These are phyloP conservation scores for Tapirus indicus DNA, from an alignment of 2,797 vertebrate species.

Conservation along the genomic window DNA sequence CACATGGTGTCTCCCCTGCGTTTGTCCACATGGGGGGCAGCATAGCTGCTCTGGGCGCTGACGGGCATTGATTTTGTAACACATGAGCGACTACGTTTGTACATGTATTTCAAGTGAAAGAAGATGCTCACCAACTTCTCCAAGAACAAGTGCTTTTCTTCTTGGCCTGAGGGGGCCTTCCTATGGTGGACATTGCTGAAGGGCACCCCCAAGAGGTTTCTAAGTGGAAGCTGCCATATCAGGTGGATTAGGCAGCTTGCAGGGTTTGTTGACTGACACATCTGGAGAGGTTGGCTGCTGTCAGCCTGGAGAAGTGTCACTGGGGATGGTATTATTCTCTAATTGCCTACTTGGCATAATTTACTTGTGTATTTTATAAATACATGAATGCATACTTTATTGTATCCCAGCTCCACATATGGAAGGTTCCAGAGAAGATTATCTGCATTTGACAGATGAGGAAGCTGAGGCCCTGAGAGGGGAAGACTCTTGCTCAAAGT, in stretches of 20 bases:
- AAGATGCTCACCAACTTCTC: neutral
- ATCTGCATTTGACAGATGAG: neutral
- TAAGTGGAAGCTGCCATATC: neutral
- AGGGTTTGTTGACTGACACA: neutral
- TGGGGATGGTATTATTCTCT: neutral
- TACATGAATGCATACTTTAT: neutral
- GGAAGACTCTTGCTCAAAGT: neutral
- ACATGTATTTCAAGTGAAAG: neutral
- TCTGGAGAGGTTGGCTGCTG: neutral
- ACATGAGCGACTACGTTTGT: neutral
- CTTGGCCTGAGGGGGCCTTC: neutral
- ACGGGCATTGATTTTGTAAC: neutral
- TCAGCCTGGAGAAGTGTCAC: neutral
- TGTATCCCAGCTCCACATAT: neutral
- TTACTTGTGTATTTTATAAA: neutral
- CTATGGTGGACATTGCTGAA: neutral
- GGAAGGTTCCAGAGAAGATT: neutral
- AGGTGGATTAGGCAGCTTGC: neutral
- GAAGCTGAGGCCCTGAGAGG: neutral
- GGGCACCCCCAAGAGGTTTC: neutral
- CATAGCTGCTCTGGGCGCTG: accelerated
- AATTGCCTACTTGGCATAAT: neutral
- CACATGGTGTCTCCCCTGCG: neutral
- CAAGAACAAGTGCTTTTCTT: neutral
- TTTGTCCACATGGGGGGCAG: neutral